These are phyloP conservation scores for Brachionus rubens DNA, from an alignment of 1,140 invertebrate species.

Conservation along the genomic window DNA sequence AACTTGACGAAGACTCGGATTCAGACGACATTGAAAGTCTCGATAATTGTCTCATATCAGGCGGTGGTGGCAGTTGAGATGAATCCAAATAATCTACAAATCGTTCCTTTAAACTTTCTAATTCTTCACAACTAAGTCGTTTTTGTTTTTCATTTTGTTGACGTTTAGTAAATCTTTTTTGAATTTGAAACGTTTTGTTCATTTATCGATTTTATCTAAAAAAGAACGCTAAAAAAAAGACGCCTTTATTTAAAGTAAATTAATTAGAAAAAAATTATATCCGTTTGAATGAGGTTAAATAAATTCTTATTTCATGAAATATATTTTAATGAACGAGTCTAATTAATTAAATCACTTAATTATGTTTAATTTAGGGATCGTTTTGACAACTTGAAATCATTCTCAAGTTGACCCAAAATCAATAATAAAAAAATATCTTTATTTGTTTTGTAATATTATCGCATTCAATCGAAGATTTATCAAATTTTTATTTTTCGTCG, in stretches of 20 bases:
- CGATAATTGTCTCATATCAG: background rate
- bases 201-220: constrained; percentile 16
- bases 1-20: background rate
- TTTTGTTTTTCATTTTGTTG: background rate
- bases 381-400: too few relatives aligned
- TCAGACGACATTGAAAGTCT: constrained; percentile 7
- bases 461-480: too few relatives aligned
- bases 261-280: background rate
- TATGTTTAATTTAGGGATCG: too few relatives aligned
- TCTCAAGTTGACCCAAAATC: too few relatives aligned
- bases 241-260: background rate
- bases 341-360: too few relatives aligned
- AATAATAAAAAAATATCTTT: too few relatives aligned
- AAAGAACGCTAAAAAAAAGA: background rate
- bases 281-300: too few relatives aligned
- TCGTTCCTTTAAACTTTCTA: constrained; percentile 17
- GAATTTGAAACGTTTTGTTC: constrained; percentile 35
- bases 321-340: too few relatives aligned
- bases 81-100: constrained; percentile 18
- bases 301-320: too few relatives aligned
- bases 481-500: too few relatives aligned
- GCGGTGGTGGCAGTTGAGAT: background rate
- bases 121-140: constrained; percentile 34
- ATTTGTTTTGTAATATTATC: too few relatives aligned
- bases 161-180: background rate